phyloP scores from a whole-genome alignment of 2,797 vertebrate genomes.

The Onychomys arenicola region DNA sequence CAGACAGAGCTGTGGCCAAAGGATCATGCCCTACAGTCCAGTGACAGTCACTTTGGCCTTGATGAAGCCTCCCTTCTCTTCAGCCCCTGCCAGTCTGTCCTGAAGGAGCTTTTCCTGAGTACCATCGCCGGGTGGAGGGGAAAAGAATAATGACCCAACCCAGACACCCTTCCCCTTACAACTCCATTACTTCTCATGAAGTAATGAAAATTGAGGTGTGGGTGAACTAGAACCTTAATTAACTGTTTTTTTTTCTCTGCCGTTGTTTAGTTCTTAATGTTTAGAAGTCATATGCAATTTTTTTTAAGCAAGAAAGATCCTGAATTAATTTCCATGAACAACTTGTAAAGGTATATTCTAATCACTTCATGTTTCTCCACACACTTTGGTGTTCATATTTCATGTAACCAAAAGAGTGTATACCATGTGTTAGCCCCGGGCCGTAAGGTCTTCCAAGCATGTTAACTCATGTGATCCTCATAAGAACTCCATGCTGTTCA shows the following conservation, averaged over 20 bases:
- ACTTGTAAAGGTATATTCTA: not conserved
- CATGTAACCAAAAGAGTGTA: not conserved
- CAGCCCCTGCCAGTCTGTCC: no score
- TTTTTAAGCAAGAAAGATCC: not conserved
- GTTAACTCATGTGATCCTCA: not conserved
- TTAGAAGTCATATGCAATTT: not conserved
- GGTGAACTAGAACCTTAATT: conserved; percentile 1
- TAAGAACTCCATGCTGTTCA: not conserved
- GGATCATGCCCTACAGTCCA: not conserved
- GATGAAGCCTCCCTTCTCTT: not conserved
- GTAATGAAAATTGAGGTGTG: not conserved
- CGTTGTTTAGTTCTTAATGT: not conserved
- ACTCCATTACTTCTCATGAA: not conserved
- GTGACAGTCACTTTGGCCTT: not conserved
- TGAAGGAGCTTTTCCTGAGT: not conserved
- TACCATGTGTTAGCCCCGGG: not conserved
- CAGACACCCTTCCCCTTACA: not conserved
- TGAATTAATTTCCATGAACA: not conserved
- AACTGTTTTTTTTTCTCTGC: not conserved
- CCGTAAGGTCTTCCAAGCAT: not conserved
- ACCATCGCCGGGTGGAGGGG: not conserved
- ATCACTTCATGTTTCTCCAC: not conserved
- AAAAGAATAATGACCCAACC: not conserved
- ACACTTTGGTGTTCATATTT: not conserved
- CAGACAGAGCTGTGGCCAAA: not conserved